These are phyloP conservation scores for Sinohyriopsis cumingii DNA, from an alignment of 2,888 invertebrate species.

Conservation along the genomic window DNA sequence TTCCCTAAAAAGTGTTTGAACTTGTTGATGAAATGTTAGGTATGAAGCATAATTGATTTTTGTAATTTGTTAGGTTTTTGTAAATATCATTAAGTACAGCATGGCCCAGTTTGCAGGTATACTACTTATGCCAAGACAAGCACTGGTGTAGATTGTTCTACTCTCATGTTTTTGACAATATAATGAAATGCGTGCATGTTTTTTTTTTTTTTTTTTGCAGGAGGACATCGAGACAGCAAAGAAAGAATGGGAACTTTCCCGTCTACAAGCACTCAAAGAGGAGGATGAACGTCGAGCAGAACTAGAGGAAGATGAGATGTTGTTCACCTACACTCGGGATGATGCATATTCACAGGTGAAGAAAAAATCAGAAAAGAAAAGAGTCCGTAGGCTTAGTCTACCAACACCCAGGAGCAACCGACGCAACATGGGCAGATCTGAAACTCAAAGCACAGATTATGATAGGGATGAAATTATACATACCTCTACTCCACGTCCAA, in stretches of 20 bases:
- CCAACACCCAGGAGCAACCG: conserved; percentile 19
- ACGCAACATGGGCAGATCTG: conserved; percentile 10
- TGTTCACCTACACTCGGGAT: conserved; percentile 84
- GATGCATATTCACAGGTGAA: conserved; percentile 89
- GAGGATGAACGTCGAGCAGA: conserved; percentile 73
- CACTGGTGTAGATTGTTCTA: background rate
- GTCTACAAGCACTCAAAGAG: conserved; percentile 74
- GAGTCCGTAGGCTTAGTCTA: too few relatives aligned
- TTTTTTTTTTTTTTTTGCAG: conserved; percentile 52
- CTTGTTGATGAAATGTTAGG: too few relatives aligned
- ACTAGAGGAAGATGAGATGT: conserved; percentile 75
- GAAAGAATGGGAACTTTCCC: conserved; percentile 90
- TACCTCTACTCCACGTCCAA: too few relatives aligned
- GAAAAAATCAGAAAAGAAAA: conserved; percentile 25
- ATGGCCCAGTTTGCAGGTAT: too few relatives aligned
- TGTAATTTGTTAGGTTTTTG: too few relatives aligned
- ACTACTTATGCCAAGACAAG: background rate
- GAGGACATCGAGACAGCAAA: conserved; percentile 81
- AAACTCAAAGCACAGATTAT: background rate
- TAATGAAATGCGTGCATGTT: background rate
- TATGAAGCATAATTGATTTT: too few relatives aligned
- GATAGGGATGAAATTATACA: too few relatives aligned
- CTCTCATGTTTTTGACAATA: too few relatives aligned
- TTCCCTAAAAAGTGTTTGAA: too few relatives aligned
- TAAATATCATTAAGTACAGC: too few relatives aligned